phyloP scores from a whole-genome alignment of 2,888 invertebrate genomes.

The Gryllus longicercus region DNA sequence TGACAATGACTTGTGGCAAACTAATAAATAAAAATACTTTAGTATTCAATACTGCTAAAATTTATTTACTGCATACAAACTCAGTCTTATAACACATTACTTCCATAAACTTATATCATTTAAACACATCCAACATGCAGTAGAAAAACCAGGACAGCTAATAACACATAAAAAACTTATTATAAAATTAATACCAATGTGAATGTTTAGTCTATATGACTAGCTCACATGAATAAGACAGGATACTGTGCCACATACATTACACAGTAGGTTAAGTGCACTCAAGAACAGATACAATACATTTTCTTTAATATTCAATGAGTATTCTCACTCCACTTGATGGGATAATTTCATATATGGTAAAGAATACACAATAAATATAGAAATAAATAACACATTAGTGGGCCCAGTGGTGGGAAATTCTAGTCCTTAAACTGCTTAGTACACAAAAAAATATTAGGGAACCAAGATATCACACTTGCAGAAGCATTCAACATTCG shows the following conservation, averaged over 20 bases:
- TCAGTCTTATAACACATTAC: slow-evolving; percentile 11
- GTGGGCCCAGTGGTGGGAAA: not conserved
- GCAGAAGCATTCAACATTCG: not conserved
- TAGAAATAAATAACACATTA: not conserved
- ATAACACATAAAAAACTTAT: not conserved
- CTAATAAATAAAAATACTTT: not conserved
- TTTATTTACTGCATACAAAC: slow-evolving; percentile 17
- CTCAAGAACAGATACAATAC: not conserved
- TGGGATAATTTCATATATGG: not conserved
- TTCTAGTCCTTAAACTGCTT: not conserved
- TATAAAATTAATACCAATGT: slow-evolving; percentile 17
- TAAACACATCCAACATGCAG: not conserved
- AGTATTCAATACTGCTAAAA: not conserved
- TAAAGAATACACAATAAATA: not conserved
- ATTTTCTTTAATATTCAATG: not conserved
- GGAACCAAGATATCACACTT: not conserved
- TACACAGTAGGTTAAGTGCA: not conserved
- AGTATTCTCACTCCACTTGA: not conserved
- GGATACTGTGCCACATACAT: not conserved
- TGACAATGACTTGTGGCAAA: not conserved
- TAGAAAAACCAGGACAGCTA: not conserved
- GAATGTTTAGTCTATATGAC: not conserved
- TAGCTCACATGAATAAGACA: not conserved
- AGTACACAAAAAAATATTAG: not conserved
- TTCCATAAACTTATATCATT: not conserved